These are phyloP conservation scores for Caenorhabditis sp. DNA, from an alignment of 2,888 invertebrate species.

Conservation along the genomic window DNA sequence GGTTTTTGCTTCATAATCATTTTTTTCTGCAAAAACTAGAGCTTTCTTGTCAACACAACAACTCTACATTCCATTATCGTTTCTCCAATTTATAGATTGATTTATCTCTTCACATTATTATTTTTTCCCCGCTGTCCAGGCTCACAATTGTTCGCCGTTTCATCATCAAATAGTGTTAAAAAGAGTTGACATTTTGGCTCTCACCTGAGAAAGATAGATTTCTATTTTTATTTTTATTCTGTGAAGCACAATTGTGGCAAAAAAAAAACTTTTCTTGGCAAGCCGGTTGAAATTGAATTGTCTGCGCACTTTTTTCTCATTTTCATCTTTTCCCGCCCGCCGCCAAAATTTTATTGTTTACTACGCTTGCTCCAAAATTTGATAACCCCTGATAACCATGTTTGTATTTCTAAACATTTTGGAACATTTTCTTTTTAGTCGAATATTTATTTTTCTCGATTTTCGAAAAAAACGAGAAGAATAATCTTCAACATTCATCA, in stretches of 20 bases:
- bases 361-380: too few relatives aligned
- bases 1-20: too few relatives aligned
- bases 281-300: too few relatives aligned
- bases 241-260: background rate
- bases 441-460: background rate
- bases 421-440: background rate
- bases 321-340: background rate
- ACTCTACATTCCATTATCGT: background rate
- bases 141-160: background rate
- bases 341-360: background rate
- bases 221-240: background rate
- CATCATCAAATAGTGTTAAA: background rate
- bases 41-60: background rate
- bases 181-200: background rate
- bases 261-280: too few relatives aligned
- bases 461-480: background rate
- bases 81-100: background rate
- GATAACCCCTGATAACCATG: too few relatives aligned
- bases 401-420: too few relatives aligned
- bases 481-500: slow-evolving; percentile 7
- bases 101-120: background rate
- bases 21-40: background rate
- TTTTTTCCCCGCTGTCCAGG: background rate
- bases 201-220: too few relatives aligned
- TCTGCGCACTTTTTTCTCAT: background rate